These are phyloP conservation scores for Todus mexicanus DNA, from an alignment of 2,797 vertebrate species.

Conservation along the genomic window DNA sequence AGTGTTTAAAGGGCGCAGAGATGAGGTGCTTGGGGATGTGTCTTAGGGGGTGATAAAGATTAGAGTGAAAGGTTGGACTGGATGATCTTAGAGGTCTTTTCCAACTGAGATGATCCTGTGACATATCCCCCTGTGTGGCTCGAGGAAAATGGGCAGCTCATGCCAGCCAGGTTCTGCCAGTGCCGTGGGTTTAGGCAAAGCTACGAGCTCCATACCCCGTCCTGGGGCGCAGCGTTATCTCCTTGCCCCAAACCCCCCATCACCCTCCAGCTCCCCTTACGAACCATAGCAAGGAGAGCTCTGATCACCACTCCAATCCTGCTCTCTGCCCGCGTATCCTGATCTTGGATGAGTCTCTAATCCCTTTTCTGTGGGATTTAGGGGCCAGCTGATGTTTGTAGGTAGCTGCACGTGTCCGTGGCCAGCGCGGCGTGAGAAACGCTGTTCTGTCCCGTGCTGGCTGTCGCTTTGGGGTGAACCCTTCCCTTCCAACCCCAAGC, in stretches of 20 bases:
- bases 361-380: conserved; percentile 24
- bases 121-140: rapidly evolving
- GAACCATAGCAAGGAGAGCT: neutral
- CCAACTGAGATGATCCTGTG: too few species aligned
- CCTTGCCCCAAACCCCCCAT: neutral
- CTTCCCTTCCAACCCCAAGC: neutral
- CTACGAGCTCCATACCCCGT: neutral
- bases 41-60: too few species aligned
- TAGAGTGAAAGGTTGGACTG: too few species aligned
- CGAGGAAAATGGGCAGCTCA: neutral
- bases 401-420: conserved; percentile 12
- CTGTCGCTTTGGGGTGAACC: neutral
- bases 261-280: neutral
- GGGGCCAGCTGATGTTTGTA: conserved; percentile 58
- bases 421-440: neutral
- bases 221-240: neutral
- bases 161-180: neutral
- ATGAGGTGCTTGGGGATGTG: too few species aligned
- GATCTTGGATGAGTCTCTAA: conserved; percentile 46
- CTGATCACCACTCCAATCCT: neutral
- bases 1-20: too few species aligned
- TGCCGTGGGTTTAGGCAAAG: neutral
- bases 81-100: too few species aligned
- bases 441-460: neutral
- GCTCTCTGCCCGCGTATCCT: conserved; percentile 49